phyloP scores from a whole-genome alignment of 2,888 invertebrate genomes.

The Scaptomyza parva region DNA sequence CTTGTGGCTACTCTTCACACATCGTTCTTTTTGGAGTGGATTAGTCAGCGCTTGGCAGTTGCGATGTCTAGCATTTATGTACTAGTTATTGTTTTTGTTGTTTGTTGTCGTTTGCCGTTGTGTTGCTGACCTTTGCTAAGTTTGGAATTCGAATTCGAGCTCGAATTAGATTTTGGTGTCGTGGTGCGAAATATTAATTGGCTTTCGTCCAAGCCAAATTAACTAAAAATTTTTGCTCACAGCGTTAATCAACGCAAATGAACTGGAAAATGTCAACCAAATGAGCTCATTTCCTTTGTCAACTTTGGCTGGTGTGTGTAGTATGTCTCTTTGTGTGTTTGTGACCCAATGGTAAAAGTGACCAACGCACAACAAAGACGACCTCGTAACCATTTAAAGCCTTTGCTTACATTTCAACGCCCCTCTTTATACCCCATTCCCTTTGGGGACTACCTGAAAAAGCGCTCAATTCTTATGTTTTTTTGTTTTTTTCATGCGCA shows the following conservation, averaged over 20 bases:
- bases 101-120: conserved; percentile 1
- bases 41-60: conserved; percentile 55
- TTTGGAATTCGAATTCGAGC: conserved; percentile 32
- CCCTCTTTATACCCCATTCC: neutral
- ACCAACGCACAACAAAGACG: conserved; percentile 57
- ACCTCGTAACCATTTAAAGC: conserved; percentile 71
- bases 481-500: conserved; percentile 21
- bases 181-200: conserved; percentile 71
- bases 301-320: neutral
- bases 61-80: conserved; percentile 14
- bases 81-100: conserved; percentile 10
- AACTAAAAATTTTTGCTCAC: conserved; percentile 35
- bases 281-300: conserved; percentile 76
- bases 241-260: conserved; percentile 75
- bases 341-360: conserved; percentile 48
- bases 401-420: conserved; percentile 41
- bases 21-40: conserved; percentile 24
- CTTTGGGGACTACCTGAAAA: conserved; percentile 61
- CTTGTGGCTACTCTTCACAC: conserved; percentile 39
- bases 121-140: conserved; percentile 58
- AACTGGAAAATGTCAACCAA: conserved; percentile 76
- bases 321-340: conserved; percentile 16
- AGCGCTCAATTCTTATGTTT: conserved; percentile 55
- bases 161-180: conserved; percentile 48
- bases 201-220: conserved; percentile 41